Conservation (phyloP, 2,888 invertebrate genomes). For the Melanostoma scalare region DNA sequence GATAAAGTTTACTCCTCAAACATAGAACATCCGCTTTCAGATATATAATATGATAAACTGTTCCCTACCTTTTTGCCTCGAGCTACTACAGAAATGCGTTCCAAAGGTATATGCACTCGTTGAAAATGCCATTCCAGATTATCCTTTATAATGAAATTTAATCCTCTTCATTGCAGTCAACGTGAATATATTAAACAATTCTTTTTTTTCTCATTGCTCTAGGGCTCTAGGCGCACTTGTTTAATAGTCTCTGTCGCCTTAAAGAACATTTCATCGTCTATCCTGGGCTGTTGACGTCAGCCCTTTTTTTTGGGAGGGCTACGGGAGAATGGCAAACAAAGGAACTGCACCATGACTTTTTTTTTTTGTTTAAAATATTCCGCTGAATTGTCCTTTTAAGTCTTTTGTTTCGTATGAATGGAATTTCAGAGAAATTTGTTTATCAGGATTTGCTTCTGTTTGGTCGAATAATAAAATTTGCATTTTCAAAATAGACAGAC, state of each 20-base stretch:
- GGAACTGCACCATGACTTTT: constrained; percentile 20
- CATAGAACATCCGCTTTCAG: constrained; percentile 46
- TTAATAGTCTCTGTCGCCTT: constrained; percentile 43
- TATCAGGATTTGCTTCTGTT: constrained; percentile 50
- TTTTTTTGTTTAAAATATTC: constrained; percentile 27
- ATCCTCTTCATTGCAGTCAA: constrained; percentile 61
- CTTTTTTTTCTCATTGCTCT: constrained; percentile 18
- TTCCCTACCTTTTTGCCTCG: constrained; percentile 3
- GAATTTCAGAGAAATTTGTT: constrained; percentile 47
- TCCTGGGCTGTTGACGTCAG: constrained; percentile 23
- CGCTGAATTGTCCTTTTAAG: constrained; percentile 45
- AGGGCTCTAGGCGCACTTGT: constrained; percentile 9
- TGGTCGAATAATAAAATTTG: constrained; percentile 35
- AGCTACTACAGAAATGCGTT: constrained; percentile 9
- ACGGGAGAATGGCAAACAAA: constrained; percentile 28
- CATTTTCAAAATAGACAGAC: constrained; percentile 5
- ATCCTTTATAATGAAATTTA: constrained; percentile 62
- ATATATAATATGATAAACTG: constrained; percentile 49
- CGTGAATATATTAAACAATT: constrained; percentile 51
- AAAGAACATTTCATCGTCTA: constrained; percentile 32
- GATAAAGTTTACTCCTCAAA: constrained; percentile 46
- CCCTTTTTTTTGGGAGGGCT: constrained; percentile 26
- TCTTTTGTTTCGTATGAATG: constrained; percentile 59
- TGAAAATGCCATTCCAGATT: constrained; percentile 49
- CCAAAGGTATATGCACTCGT: constrained; percentile 36